A percentile compares a stretch with the other conserved stretches of the same genome.
These are phyloP conservation scores for Falcaria lacertinaria DNA, from an alignment of 2,888 invertebrate genomes.

Conservation along the genomic window DNA sequence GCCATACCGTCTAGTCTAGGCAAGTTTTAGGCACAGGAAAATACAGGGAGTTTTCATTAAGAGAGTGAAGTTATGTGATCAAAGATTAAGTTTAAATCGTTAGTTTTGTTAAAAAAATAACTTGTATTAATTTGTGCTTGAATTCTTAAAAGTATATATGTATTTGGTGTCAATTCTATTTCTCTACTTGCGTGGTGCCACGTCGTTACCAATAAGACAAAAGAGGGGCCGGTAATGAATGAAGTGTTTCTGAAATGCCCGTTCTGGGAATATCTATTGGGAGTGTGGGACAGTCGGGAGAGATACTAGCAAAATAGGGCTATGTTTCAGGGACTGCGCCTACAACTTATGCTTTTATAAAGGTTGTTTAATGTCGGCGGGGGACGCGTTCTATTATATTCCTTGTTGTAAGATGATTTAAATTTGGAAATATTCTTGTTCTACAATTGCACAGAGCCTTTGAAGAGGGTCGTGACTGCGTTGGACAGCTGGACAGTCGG, in stretches of 20 bases:
- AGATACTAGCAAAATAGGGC: constrained; percentile 46
- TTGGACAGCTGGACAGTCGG: neutral
- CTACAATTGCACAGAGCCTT: neutral
- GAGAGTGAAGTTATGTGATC: too few relatives aligned
- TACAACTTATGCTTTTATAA: constrained; percentile 44
- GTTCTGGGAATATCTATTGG: constrained; percentile 41
- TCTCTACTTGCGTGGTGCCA: constrained; percentile 15
- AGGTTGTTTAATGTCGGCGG: constrained; percentile 23
- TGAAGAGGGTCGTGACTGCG: neutral
- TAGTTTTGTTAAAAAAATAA: too few relatives aligned
- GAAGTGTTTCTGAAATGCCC: constrained; percentile 42
- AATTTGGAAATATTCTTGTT: neutral
- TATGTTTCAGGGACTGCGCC: constrained; percentile 32
- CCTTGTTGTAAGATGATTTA: neutral
- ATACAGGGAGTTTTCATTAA: too few relatives aligned
- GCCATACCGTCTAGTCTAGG: too few relatives aligned
- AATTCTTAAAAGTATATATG: neutral
- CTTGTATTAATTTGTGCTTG: too few relatives aligned
- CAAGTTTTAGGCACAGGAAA: too few relatives aligned
- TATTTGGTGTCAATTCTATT: constrained; percentile 13
- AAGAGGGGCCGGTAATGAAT: constrained; percentile 49
- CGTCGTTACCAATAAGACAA: constrained; percentile 30
- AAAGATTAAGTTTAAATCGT: too few relatives aligned
- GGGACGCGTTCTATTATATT: constrained; percentile 23
- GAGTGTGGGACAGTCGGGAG: constrained; percentile 42